phyloP scores from a whole-genome alignment of 2,888 invertebrate species.

The Sminthurinus aureus region DNA sequence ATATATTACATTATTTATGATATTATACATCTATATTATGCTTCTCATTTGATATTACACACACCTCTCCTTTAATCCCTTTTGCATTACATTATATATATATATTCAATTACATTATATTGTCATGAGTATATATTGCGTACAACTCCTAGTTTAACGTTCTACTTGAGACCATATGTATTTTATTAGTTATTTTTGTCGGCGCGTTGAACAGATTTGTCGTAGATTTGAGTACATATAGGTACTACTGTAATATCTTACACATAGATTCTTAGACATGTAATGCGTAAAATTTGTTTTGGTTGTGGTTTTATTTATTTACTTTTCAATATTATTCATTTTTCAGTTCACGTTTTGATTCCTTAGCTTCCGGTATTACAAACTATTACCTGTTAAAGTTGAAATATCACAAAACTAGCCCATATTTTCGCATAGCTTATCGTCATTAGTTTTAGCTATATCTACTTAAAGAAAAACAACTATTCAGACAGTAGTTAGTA shows the following conservation, averaged over 20 bases:
- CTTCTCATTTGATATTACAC: slow-evolving; percentile 12
- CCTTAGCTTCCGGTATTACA: not conserved
- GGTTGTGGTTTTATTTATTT: not conserved
- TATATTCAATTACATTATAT: not conserved
- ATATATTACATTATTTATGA: not conserved
- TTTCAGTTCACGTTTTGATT: not conserved
- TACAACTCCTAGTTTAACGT: not conserved
- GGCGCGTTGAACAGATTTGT: not conserved
- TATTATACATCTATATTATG: not conserved
- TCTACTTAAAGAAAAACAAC: too few relatives aligned
- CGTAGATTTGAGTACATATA: not conserved
- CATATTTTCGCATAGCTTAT: too few relatives aligned
- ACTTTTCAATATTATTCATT: not conserved
- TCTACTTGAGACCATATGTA: not conserved
- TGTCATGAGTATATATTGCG: not conserved
- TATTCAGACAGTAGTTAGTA: too few relatives aligned
- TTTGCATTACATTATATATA: too few relatives aligned
- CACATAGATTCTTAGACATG: not conserved
- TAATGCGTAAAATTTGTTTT: not conserved
- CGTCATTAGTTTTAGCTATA: too few relatives aligned
- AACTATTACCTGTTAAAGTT: too few relatives aligned
- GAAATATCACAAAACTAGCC: too few relatives aligned
- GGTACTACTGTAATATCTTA: not conserved
- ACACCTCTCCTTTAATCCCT: not conserved
- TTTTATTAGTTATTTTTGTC: not conserved